A percentile compares a stretch with the other conserved stretches of the same genome.
Evolutionary conservation across 1,140 invertebrate genomes (phyloP).

Genomic region (Hyphantria cunea): DNA sequence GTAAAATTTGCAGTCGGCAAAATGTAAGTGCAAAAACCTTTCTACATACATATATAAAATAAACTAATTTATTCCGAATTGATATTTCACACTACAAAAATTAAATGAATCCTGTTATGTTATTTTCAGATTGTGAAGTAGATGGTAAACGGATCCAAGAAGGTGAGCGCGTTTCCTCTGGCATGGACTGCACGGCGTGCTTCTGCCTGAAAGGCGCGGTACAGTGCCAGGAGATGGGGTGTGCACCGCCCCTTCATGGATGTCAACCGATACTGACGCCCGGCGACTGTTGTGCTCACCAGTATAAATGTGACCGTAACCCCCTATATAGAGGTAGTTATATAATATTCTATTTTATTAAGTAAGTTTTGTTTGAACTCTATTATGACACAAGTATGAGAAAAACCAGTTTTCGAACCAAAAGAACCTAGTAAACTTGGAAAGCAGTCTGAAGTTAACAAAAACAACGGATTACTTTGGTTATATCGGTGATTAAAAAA

Average conservation of each 20-base stretch:
- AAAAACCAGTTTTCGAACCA: no score
- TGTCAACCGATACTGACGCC: constrained; percentile 88
- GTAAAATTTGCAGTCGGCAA: no score
- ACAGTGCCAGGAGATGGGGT: constrained; percentile 89
- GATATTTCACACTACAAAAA: no score
- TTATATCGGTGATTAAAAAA: no score
- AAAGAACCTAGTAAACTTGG: no score
- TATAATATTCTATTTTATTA: background rate
- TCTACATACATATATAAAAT: no score
- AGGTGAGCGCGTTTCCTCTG: constrained; percentile 88
- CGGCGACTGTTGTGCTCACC: constrained; percentile 92
- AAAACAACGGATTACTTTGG: no score
- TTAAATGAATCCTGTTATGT: background rate
- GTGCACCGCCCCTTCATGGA: constrained; percentile 87
- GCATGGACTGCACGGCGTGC: constrained; percentile 88
- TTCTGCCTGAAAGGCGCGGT: constrained; percentile 90
- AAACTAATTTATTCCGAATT: no score
- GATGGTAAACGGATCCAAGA: constrained; percentile 85
- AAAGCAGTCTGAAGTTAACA: no score
- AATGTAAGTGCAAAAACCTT: no score
- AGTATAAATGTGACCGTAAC: constrained; percentile 86
- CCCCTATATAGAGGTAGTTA: background rate
- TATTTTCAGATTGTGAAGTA: constrained; percentile 84
- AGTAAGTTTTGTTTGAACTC: no score
- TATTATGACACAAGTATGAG: no score